phyloP scores from a whole-genome alignment of 2,888 invertebrate species.

The Platycnemis pennipes region DNA sequence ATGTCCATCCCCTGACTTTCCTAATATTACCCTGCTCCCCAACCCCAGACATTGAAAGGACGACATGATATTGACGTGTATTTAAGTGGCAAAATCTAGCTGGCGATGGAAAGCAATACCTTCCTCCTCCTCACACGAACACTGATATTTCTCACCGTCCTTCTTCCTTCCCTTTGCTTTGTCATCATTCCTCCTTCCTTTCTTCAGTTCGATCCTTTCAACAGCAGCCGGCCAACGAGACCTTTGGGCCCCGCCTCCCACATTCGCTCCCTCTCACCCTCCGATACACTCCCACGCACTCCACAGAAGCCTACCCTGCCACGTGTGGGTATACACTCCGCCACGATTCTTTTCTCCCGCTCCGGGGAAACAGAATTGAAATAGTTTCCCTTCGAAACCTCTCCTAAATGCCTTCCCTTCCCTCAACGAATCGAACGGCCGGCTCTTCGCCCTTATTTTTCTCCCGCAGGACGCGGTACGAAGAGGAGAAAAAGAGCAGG shows the following conservation, averaged over 20 bases:
- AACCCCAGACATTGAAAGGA: background rate
- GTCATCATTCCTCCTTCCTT: background rate
- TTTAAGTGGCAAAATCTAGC: background rate
- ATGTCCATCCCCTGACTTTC: background rate
- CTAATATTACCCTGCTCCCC: background rate
- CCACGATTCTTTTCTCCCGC: background rate
- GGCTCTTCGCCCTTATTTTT: background rate
- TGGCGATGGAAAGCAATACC: background rate
- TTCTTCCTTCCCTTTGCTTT: background rate
- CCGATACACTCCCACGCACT: background rate
- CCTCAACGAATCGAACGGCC: background rate
- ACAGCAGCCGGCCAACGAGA: too few relatives aligned
- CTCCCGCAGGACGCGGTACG: background rate
- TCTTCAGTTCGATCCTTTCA: background rate
- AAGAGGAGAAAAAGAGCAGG: background rate
- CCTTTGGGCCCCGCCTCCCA: too few relatives aligned
- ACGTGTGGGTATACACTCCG: background rate
- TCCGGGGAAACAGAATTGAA: conserved; percentile 50
- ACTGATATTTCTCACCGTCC: background rate
- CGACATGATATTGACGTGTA: background rate
- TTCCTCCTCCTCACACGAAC: background rate
- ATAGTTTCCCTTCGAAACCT: conserved; percentile 42
- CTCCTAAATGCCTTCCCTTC: conserved; percentile 27
- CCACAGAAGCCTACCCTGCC: background rate
- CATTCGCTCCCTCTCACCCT: too few relatives aligned